Conservation (phyloP, 2,888 invertebrate genomes). For the Tenthredo livida region DNA sequence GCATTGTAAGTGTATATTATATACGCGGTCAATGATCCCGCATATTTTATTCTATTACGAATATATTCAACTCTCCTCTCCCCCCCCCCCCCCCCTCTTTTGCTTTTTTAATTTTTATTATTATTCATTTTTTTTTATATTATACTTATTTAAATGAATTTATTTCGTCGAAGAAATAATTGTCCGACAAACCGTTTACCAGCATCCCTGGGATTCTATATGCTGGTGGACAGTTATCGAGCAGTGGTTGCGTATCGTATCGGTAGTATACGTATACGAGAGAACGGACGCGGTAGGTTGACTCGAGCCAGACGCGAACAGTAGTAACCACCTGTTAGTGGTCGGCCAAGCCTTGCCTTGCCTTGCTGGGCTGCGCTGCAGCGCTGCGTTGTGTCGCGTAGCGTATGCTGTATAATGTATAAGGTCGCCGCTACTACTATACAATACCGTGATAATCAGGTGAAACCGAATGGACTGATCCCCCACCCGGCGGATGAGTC, state of each 20-base stretch:
- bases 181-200: conserved; percentile 6
- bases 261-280: not conserved
- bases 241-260: conserved; percentile 34
- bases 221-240: not conserved
- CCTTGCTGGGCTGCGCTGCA: not conserved
- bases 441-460: too few relatives aligned
- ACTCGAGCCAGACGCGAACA: conserved; percentile 1
- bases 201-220: not conserved
- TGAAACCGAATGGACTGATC: too few relatives aligned
- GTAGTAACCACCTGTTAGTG: conserved; percentile 50
- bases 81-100: too few relatives aligned
- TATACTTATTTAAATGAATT: not conserved
- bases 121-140: not conserved
- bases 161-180: not conserved
- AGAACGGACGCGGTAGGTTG: not conserved
- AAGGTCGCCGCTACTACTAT: too few relatives aligned
- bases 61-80: not conserved
- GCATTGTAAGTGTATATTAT: too few relatives aligned
- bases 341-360: conserved; percentile 28
- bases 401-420: too few relatives aligned
- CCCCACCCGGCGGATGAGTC: too few relatives aligned
- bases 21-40: too few relatives aligned
- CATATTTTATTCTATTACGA: too few relatives aligned
- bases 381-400: too few relatives aligned
- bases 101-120: too few relatives aligned